Conservation (phyloP, 2,888 invertebrate species). For the Monopis laevigella region DNA sequence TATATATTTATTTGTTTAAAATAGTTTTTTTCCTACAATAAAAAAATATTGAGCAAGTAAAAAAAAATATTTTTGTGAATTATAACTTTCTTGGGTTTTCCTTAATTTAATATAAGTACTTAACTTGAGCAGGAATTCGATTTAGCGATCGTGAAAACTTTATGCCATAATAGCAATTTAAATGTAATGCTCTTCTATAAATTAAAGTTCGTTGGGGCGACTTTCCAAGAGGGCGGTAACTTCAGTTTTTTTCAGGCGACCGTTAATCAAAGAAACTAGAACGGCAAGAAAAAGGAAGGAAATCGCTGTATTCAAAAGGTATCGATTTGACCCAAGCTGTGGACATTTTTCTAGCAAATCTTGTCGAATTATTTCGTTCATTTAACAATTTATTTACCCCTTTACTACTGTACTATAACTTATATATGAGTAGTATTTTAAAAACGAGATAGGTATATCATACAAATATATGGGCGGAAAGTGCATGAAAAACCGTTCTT, state of each 20-base stretch:
- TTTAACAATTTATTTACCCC: too few species aligned
- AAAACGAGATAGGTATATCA: too few species aligned
- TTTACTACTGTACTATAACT: too few species aligned
- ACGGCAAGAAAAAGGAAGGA: constrained; percentile 3
- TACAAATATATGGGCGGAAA: too few species aligned
- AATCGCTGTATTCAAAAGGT: constrained; percentile 1
- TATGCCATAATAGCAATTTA: constrained; percentile 10
- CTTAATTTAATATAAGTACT: constrained; percentile 10
- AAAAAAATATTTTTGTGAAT: constrained; percentile 1
- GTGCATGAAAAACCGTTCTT: too few species aligned
- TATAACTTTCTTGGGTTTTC: constrained; percentile 6
- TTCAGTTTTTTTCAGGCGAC: constrained; percentile 1
- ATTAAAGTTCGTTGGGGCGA: constrained; percentile 5
- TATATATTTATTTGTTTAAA: too few species aligned
- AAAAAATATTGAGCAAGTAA: too few species aligned
- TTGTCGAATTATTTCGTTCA: too few species aligned
- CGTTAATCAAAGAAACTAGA: constrained; percentile 7
- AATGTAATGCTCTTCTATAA: constrained; percentile 10
- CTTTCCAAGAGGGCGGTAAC: constrained; percentile 3
- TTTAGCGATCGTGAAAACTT: constrained; percentile 5
- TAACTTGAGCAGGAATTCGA: constrained; percentile 8
- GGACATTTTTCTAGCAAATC: too few species aligned
- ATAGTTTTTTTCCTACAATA: too few species aligned
- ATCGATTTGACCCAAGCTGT: too few species aligned
- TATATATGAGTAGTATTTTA: too few species aligned